Base-by-base conservation (phyloP, 1,140 invertebrate species). In the Neodiprion pinetum region DNA sequence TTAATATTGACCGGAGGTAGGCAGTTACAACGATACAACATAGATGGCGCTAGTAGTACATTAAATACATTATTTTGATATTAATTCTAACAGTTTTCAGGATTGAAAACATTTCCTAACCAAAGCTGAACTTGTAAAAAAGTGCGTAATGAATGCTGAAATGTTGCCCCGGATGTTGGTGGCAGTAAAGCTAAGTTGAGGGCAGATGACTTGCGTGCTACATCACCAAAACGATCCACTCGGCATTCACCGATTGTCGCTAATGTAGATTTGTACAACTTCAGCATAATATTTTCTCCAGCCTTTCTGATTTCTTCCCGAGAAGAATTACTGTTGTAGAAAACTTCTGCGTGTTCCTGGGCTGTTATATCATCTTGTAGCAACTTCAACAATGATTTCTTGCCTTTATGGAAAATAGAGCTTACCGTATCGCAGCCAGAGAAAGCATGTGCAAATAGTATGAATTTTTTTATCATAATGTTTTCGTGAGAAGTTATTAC, bases 391-490 rank as follows among this genome's bases (percentile, higher is more conserved):
- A 75, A 68, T 8, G 14, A n/a, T 72, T 74, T 78, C 50, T 78
- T 78, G 1, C 77, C 72, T 73, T 72, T 76, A 12, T 12, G 10
- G 28, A 48, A 76, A 14, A 76, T 28, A 28, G 72, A 48, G 72
- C 75, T 72, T n/a, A 72, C 74, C 10, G 71, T 61, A 70, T 77
- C 74, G 50, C 74, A 75, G n/a, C 76, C 76, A 40, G 14, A 28
- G 28, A 77, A 75, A 4, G 77, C 75, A 72, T 76, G 75, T 12
- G 73, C 71, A 71, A 78, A 76, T 71, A 78, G 71, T 61, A 78
- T 76, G 40, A 74, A 74, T 53, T n/a, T 17, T 72, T 74, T 67
- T 7, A 78, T 74, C 9, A 47, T 48, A 49, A 3, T 76, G 21
- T 17, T 74, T 28, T 53, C 1, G 7, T 7, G 53, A 71, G 11